A percentile compares a stretch with the other conserved stretches of the same genome.
Evolutionary conservation across 2,888 invertebrate genomes (phyloP).

Genomic region (Eurois occulta): DNA sequence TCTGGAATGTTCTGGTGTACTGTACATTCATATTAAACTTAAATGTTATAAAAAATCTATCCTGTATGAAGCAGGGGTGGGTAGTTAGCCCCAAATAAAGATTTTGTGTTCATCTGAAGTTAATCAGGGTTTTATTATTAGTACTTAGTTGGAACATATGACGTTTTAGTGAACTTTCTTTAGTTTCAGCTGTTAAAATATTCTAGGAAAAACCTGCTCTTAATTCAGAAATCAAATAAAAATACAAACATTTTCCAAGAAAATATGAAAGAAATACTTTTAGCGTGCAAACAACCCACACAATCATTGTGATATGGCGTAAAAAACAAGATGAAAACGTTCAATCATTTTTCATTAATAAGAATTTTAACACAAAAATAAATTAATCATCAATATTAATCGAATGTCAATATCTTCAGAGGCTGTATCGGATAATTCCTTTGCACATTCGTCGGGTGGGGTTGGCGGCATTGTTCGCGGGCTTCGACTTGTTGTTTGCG

Average conservation of each 20-base stretch:
- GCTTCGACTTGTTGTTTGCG: slow-evolving; percentile 74
- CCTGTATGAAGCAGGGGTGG: background rate
- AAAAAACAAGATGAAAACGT: background rate
- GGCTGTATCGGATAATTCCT: slow-evolving; percentile 69
- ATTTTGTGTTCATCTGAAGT: background rate
- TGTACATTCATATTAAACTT: background rate
- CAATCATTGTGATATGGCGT: background rate
- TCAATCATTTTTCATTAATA: background rate
- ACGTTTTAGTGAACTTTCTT: background rate
- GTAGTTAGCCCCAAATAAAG: background rate
- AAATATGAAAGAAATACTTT: background rate
- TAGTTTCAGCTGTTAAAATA: background rate
- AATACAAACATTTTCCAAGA: background rate
- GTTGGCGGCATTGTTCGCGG: slow-evolving; percentile 77
- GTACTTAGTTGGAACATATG: background rate
- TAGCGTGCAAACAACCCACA: background rate
- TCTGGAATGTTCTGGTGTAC: background rate
- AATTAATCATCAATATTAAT: slow-evolving; percentile 60
- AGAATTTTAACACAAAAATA: slow-evolving; percentile 16
- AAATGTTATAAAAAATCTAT: background rate
- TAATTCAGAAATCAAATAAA: background rate
- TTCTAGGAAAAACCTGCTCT: background rate
- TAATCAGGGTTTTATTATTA: background rate
- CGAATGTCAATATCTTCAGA: slow-evolving; percentile 60
- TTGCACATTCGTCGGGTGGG: slow-evolving; percentile 69